These are phyloP conservation scores for Fistularia tabacaria DNA, from an alignment of 2,797 vertebrate genomes.

Conservation along the genomic window DNA sequence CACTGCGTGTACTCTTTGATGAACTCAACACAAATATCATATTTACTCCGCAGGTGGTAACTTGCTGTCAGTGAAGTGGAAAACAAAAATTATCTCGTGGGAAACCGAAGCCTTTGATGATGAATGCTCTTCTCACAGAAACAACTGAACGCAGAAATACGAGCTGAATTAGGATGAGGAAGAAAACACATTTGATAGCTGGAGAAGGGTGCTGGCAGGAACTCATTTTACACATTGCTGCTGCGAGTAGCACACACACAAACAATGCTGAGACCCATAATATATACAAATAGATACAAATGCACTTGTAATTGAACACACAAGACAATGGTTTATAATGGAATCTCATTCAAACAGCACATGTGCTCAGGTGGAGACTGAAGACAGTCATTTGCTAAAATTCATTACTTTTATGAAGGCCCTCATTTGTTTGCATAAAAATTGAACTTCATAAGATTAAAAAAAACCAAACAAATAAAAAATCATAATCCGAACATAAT, in stretches of 20 bases:
- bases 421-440: too few relatives aligned
- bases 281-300: background rate
- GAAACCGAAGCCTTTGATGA: constrained; percentile 45
- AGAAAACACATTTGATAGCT: constrained; percentile 15
- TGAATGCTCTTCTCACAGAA: constrained; percentile 29
- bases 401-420: too few relatives aligned
- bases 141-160: constrained; percentile 18
- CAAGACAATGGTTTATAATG: background rate
- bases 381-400: too few relatives aligned
- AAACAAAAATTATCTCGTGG: constrained; percentile 45
- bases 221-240: constrained; percentile 11
- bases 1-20: constrained; percentile 62
- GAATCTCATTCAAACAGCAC: background rate
- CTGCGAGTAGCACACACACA: constrained; percentile 3
- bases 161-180: constrained; percentile 20
- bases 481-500: too few relatives aligned
- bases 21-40: constrained; percentile 66
- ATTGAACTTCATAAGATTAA: too few relatives aligned
- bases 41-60: constrained; percentile 55
- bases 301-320: background rate
- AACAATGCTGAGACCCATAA: constrained; percentile 1
- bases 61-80: constrained; percentile 46
- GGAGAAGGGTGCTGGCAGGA: constrained; percentile 8
- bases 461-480: too few relatives aligned
- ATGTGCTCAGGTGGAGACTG: too few relatives aligned